Evolutionary conservation across 2,113 vertebrate species (phyloP).

Genomic region (Morphnarchus princeps): DNA sequence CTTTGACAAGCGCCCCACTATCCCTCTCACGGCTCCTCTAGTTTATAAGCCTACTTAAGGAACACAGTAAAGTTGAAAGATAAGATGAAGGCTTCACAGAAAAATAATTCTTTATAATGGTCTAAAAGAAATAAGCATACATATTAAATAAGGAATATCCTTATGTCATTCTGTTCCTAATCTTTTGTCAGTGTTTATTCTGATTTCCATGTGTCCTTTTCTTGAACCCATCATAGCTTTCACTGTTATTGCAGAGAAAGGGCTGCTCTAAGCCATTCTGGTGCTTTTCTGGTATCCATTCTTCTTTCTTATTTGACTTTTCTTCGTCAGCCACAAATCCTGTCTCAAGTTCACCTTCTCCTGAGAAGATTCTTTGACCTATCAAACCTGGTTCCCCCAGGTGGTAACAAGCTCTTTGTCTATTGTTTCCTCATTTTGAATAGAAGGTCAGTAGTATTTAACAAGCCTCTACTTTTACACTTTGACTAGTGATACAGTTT

Average conservation of each 20-base stretch:
- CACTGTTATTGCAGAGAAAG: not conserved
- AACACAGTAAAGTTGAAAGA: not conserved
- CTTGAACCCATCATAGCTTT: not conserved
- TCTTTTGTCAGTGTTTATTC: not conserved
- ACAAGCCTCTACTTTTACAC: not conserved
- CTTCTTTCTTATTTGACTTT: not conserved
- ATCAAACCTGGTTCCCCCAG: not conserved
- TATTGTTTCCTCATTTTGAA: not conserved
- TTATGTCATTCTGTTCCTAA: not conserved
- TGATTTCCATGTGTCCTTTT: not conserved
- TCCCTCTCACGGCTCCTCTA: not conserved
- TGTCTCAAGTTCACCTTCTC: not conserved
- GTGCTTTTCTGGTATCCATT: not conserved
- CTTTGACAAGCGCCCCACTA: not conserved
- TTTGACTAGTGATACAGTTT: not conserved
- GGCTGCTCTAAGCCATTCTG: not conserved
- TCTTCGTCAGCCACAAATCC: not conserved
- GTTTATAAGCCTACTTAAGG: not conserved
- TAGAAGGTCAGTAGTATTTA: not conserved
- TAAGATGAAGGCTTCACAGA: not conserved
- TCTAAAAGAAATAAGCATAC: not conserved
- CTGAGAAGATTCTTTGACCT: not conserved
- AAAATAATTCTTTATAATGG: not conserved
- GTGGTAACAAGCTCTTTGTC: not conserved
- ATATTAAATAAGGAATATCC: not conserved